A percentile compares a stretch with the other conserved stretches of the same genome.
Evolutionary conservation across 1,140 invertebrate genomes (phyloP).

Genomic region (Drosophila equinoxialis): DNA sequence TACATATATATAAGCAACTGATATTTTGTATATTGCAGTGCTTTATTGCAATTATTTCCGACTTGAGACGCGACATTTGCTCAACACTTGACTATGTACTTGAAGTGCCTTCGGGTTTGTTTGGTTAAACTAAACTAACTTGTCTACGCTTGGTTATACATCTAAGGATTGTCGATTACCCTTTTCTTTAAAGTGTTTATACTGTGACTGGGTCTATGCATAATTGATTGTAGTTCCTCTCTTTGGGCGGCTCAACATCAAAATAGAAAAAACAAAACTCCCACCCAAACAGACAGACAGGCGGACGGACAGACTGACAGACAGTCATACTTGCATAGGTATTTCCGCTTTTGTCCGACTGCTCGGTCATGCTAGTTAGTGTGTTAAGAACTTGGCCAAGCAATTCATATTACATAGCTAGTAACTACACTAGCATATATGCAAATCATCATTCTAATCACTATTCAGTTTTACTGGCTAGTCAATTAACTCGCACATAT

Average conservation of each 20-base stretch:
- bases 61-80: constrained; percentile 30
- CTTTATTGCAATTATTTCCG: constrained; percentile 34
- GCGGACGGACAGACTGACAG: constrained; percentile 26
- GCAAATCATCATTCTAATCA: constrained; percentile 27
- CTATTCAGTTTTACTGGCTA: not conserved
- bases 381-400: constrained; percentile 50
- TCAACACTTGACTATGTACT: constrained; percentile 30
- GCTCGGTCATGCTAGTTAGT: constrained; percentile 48
- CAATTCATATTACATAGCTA: constrained; percentile 2
- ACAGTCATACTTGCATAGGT: constrained; percentile 9
- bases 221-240: constrained; percentile 29
- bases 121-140: not conserved
- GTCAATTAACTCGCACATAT: constrained; percentile 2
- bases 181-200: constrained; percentile 6
- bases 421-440: not conserved
- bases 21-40: constrained; percentile 22
- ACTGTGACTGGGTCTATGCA: not conserved
- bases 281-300: constrained; percentile 21
- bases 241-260: constrained; percentile 23
- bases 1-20: constrained; percentile 22
- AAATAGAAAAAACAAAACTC: not conserved
- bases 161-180: constrained; percentile 1
- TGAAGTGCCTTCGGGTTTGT: constrained; percentile 20
- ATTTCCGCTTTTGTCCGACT: constrained; percentile 48
- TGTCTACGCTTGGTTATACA: constrained; percentile 1